Conservation (phyloP, 1,140 invertebrate genomes). For the Macrosteles quadrilineatus region DNA sequence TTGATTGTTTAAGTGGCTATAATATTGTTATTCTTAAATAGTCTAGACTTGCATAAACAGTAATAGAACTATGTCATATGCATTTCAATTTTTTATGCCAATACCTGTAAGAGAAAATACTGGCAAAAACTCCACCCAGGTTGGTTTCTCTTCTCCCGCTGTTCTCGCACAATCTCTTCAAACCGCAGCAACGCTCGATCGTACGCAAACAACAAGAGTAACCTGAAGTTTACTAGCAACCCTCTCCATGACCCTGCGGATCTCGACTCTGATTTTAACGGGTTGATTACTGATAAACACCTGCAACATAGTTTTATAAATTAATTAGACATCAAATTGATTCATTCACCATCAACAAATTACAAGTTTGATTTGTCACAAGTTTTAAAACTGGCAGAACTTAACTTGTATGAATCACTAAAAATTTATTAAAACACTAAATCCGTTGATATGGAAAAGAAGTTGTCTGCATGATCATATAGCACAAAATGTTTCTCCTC, state of each 20-base stretch:
- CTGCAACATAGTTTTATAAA: conserved; percentile 60
- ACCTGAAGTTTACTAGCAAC: conserved; percentile 77
- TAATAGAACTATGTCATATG: too few species aligned
- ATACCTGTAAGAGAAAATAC: conserved; percentile 92
- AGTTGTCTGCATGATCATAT: too few species aligned
- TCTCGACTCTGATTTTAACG: conserved; percentile 83
- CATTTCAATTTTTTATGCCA: too few species aligned
- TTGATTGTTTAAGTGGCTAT: too few species aligned
- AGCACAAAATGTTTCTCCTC: too few species aligned
- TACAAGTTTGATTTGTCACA: not conserved
- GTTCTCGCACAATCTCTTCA: conserved; percentile 88
- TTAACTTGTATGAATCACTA: conserved; percentile 11
- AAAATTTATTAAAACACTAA: conserved; percentile 25
- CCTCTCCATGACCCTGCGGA: conserved; percentile 87
- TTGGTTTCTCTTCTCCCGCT: conserved; percentile 88
- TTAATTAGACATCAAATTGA: not conserved
- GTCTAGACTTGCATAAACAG: too few species aligned
- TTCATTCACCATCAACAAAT: not conserved
- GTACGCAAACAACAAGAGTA: conserved; percentile 84
- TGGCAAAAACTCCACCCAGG: conserved; percentile 91
- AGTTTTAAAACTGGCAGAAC: conserved; percentile 1
- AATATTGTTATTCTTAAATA: too few species aligned
- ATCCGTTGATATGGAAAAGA: too few species aligned
- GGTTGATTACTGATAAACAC: conserved; percentile 89
- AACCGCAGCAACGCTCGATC: conserved; percentile 82